phyloP scores from a whole-genome alignment of 2,113 vertebrate genomes.

The Struthidea cinerea region DNA sequence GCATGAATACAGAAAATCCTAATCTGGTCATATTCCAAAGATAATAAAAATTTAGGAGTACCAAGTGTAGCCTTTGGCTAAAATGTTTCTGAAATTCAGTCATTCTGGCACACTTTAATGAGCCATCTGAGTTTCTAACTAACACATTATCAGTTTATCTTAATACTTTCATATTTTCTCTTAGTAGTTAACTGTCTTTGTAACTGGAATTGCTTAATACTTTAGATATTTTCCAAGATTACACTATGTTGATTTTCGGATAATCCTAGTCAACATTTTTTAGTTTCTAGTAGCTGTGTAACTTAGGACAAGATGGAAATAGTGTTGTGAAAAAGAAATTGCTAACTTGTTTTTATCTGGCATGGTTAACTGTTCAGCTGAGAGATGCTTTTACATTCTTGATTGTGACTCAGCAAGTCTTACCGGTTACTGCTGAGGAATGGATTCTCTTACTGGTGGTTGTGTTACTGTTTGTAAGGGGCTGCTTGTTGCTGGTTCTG shows the following conservation, averaged over 20 bases:
- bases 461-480: fast-evolving
- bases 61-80: slow-evolving; percentile 31
- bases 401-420: neutral
- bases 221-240: neutral
- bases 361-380: neutral
- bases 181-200: neutral
- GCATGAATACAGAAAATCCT: slow-evolving; percentile 26
- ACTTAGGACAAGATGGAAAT: neutral
- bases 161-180: neutral
- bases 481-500: neutral
- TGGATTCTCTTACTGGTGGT: neutral
- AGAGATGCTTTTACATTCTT: neutral
- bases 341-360: neutral
- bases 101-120: neutral
- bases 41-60: slow-evolving; percentile 14
- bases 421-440: neutral
- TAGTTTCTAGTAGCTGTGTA: neutral
- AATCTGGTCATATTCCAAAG: slow-evolving; percentile 13
- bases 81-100: slow-evolving; percentile 33
- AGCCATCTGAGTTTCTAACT: slow-evolving; percentile 15
- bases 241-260: neutral
- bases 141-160: neutral
- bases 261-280: neutral
- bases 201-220: neutral
- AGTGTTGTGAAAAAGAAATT: neutral